Percentiles rank a stretch among this genome's conserved stretches.
Evolutionary conservation across 92 coral and sea anemone species (phyloP).

Genomic region (Epizoanthus ramosus): DNA sequence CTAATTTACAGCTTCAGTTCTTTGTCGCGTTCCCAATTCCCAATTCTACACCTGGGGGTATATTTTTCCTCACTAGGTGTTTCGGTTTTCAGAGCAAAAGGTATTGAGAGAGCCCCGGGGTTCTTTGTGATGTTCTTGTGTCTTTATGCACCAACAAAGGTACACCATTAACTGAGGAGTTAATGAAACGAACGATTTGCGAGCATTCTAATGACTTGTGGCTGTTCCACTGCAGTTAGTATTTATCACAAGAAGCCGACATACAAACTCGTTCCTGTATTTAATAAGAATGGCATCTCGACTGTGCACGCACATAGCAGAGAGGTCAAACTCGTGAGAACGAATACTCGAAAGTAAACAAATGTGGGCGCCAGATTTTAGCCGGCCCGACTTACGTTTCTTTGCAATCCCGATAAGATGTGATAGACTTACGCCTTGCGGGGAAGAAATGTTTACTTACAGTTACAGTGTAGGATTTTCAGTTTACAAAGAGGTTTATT

Average conservation of each 20-base stretch:
- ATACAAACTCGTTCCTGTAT: background rate
- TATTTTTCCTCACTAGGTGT: background rate
- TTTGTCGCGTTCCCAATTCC: too few species aligned
- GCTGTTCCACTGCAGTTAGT: too few species aligned
- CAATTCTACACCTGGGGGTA: background rate
- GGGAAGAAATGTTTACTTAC: too few species aligned
- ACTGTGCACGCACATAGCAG: background rate
- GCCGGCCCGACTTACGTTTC: too few species aligned
- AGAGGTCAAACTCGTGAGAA: constrained; percentile 10
- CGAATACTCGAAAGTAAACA: background rate
- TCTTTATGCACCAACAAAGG: background rate
- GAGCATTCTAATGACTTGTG: too few species aligned
- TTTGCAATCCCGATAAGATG: too few species aligned
- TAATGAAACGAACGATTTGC: too few species aligned
- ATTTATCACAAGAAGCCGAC: background rate
- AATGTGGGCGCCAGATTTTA: constrained; percentile 14
- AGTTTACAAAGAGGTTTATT: too few species aligned
- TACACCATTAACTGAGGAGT: background rate
- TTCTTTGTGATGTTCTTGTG: background rate
- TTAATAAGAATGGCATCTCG: background rate
- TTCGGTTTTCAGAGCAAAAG: background rate
- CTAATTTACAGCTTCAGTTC: background rate
- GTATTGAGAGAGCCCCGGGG: constrained; percentile 14
- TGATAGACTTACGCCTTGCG: too few species aligned
- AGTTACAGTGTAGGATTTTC: too few species aligned